phyloP scores from a whole-genome alignment of 2,888 invertebrate species.

The Apodemia duryi region DNA sequence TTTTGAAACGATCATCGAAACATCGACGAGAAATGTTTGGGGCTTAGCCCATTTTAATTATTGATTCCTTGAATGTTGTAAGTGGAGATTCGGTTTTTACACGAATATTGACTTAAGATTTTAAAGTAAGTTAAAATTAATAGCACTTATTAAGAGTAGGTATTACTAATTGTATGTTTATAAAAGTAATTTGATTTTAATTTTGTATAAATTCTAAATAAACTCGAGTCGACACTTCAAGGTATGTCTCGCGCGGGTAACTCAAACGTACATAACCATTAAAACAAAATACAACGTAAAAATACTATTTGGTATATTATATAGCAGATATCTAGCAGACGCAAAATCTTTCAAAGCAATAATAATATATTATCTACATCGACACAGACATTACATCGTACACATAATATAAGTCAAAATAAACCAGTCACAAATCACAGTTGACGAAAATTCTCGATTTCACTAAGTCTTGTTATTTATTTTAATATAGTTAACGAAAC shows the following conservation, averaged over 20 bases:
- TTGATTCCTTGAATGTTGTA: too few species aligned
- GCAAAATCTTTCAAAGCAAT: constrained; percentile 71
- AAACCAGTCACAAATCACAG: constrained; percentile 79
- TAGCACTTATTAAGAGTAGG: too few species aligned
- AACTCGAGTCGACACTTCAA: constrained; percentile 26
- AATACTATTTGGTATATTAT: constrained; percentile 79
- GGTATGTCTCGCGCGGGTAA: constrained; percentile 37
- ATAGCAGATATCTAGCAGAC: constrained; percentile 76
- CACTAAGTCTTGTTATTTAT: constrained; percentile 71
- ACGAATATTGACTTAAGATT: too few species aligned
- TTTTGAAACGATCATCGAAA: constrained; percentile 33
- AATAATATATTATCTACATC: constrained; percentile 51
- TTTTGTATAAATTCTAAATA: too few species aligned
- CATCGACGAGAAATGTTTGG: constrained; percentile 26
- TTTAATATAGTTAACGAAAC: constrained; percentile 60
- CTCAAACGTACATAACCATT: constrained; percentile 60
- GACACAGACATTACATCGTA: constrained; percentile 66
- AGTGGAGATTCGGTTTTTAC: too few species aligned
- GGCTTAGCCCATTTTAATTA: not conserved
- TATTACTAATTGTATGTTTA: too few species aligned
- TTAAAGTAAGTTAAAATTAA: too few species aligned
- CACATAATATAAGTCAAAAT: constrained; percentile 70
- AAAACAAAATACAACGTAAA: constrained; percentile 76
- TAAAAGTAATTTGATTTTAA: too few species aligned
- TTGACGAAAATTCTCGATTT: constrained; percentile 77